These are phyloP conservation scores for Tanytarsus gracilentus DNA, from an alignment of 2,888 invertebrate genomes.

Conservation along the genomic window DNA sequence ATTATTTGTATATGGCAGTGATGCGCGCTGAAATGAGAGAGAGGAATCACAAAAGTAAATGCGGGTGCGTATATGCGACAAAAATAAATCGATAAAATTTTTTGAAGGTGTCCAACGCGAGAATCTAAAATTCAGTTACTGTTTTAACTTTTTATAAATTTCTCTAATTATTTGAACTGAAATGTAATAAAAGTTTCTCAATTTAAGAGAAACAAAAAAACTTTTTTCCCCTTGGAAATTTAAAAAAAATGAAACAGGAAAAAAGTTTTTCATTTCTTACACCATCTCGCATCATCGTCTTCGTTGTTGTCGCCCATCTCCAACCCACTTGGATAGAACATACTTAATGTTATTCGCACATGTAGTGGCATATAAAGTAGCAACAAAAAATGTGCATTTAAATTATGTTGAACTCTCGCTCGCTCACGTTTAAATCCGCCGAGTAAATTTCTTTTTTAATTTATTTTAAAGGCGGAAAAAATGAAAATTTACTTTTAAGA, in stretches of 20 bases:
- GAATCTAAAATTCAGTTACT: too few relatives aligned
- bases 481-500: too few relatives aligned
- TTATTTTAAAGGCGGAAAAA: not conserved
- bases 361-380: constrained; percentile 21
- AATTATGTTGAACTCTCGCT: not conserved
- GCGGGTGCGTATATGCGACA: too few relatives aligned
- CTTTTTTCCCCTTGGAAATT: not conserved
- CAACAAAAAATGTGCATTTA: constrained; percentile 23
- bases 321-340: not conserved
- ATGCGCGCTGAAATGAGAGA: too few relatives aligned
- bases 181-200: constrained; percentile 18
- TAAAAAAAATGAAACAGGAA: not conserved
- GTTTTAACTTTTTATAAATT: constrained; percentile 12
- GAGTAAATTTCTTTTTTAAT: not conserved
- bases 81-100: too few relatives aligned
- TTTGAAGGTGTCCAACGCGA: too few relatives aligned
- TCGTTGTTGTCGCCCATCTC: too few relatives aligned
- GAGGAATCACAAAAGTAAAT: too few relatives aligned
- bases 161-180: constrained; percentile 18
- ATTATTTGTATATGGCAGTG: constrained; percentile 12
- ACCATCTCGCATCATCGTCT: not conserved
- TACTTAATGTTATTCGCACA: constrained; percentile 12
- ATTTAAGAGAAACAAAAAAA: not conserved
- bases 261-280: not conserved
- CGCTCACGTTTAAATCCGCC: too few relatives aligned